A percentile compares a stretch with the other conserved stretches of the same genome.
Conservation (phyloP, 2,113 vertebrate genomes). For the Hydrolagus affinis region DNA sequence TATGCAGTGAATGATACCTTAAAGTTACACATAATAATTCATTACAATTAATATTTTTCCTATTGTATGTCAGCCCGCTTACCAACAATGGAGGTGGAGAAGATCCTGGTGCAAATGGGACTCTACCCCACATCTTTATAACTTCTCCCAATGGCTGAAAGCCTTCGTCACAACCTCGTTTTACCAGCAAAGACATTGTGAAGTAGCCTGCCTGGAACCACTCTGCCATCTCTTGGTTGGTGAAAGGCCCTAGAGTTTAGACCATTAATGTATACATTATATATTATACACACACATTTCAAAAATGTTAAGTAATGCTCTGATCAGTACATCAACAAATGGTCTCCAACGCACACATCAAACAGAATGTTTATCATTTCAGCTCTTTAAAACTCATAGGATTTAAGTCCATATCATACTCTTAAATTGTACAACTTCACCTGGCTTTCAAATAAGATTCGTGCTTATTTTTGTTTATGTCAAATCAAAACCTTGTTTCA, state of each 20-base stretch:
- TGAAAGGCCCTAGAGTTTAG: constrained; percentile 75
- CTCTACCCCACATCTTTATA: constrained; percentile 95
- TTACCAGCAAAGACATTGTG: constrained; percentile 87
- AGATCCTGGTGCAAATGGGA: constrained; percentile 81
- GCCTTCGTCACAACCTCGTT: constrained; percentile 91
- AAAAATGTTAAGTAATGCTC: neutral
- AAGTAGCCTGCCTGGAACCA: constrained; percentile 99
- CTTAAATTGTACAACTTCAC: neutral
- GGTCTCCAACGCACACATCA: neutral
- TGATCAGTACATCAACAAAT: neutral
- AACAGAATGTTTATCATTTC: neutral
- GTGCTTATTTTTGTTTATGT: no score
- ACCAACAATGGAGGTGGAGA: constrained; percentile 83
- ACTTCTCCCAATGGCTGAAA: constrained; percentile 90
- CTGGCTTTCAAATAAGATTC: neutral
- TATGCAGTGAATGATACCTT: neutral
- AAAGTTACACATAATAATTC: neutral
- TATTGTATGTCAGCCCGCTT: constrained; percentile 39
- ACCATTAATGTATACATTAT: constrained; percentile 22
- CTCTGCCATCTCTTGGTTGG: constrained; percentile 91
- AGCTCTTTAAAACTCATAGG: neutral
- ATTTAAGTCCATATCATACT: neutral
- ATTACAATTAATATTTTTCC: neutral
- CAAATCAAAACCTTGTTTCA: no score
- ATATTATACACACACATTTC: neutral